These are phyloP conservation scores for Lordiphosa fenestrarum DNA, from an alignment of 2,888 invertebrate species.

Conservation along the genomic window DNA sequence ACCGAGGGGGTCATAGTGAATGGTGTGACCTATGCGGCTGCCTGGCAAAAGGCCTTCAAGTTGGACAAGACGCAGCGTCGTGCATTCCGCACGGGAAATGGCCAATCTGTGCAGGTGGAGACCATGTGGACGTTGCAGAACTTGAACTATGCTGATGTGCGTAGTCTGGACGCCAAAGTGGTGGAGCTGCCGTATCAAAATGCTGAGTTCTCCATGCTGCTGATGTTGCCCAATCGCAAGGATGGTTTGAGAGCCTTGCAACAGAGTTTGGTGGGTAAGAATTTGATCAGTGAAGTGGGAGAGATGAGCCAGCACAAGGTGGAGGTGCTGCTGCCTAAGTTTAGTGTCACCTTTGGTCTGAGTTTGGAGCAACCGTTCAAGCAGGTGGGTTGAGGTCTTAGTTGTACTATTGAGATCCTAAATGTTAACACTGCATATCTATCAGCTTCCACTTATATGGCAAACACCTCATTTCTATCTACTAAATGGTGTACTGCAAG, in stretches of 20 bases:
- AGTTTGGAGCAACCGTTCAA: conserved; percentile 83
- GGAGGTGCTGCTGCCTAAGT: conserved; percentile 87
- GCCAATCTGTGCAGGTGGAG: conserved; percentile 70
- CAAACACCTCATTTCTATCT: no score
- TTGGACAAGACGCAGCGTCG: conserved; percentile 67
- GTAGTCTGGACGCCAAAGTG: conserved; percentile 82
- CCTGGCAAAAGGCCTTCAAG: conserved; percentile 75
- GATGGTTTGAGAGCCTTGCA: conserved; percentile 85
- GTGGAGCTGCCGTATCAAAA: conserved; percentile 88
- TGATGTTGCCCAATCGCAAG: conserved; percentile 86
- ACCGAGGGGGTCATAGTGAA: conserved; percentile 77
- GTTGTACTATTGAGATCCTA: no score
- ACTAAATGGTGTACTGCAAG: no score
- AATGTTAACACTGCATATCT: no score
- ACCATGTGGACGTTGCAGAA: conserved; percentile 77
- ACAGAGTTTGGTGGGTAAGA: conserved; percentile 83
- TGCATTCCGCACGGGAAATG: conserved; percentile 62
- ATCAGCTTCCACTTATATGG: no score
- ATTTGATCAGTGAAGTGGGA: conserved; percentile 82
- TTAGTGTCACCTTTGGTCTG: conserved; percentile 88
- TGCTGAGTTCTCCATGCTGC: conserved; percentile 86
- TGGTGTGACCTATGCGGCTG: conserved; percentile 63
- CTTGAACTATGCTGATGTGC: conserved; percentile 80
- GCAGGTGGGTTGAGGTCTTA: conserved; percentile 81
- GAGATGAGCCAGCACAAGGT: conserved; percentile 82